phyloP scores from a whole-genome alignment of 2,113 vertebrate genomes.

The Spizaetus ornatus region DNA sequence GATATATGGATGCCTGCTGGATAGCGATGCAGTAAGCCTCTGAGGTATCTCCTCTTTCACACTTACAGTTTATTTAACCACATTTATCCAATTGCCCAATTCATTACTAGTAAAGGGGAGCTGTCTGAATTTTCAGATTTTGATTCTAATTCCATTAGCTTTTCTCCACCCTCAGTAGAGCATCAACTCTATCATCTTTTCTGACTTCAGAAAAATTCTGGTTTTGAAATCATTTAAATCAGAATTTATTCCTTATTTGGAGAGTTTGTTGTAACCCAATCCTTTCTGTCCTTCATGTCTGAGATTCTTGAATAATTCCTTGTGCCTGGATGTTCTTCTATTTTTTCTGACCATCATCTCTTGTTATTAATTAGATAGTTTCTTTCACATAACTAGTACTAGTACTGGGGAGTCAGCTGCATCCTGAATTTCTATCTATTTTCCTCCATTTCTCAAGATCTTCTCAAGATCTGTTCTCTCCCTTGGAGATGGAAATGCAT shows the following conservation, averaged over 20 bases:
- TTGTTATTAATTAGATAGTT: background rate
- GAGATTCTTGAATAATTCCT: background rate
- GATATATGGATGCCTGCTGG: background rate
- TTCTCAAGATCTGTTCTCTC: background rate
- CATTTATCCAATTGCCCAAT: background rate
- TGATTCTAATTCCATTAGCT: background rate
- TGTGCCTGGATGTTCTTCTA: background rate
- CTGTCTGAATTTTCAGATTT: background rate
- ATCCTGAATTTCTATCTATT: background rate
- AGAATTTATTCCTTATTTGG: background rate
- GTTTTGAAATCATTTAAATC: fast-evolving
- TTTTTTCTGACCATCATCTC: background rate
- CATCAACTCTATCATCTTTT: background rate
- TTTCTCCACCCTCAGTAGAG: background rate
- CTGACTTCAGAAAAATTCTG: background rate
- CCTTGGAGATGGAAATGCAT: background rate
- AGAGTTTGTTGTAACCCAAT: background rate
- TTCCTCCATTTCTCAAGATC: background rate
- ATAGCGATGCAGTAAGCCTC: background rate
- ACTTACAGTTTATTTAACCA: background rate
- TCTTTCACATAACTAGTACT: background rate
- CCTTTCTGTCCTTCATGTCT: background rate
- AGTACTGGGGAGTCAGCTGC: background rate
- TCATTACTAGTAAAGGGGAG: background rate
- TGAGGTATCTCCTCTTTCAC: background rate